Percentiles rank a stretch among this genome's conserved stretches.
Evolutionary conservation across 1,140 invertebrate species (phyloP).

Genomic region (Brachionus rotundiformis): DNA sequence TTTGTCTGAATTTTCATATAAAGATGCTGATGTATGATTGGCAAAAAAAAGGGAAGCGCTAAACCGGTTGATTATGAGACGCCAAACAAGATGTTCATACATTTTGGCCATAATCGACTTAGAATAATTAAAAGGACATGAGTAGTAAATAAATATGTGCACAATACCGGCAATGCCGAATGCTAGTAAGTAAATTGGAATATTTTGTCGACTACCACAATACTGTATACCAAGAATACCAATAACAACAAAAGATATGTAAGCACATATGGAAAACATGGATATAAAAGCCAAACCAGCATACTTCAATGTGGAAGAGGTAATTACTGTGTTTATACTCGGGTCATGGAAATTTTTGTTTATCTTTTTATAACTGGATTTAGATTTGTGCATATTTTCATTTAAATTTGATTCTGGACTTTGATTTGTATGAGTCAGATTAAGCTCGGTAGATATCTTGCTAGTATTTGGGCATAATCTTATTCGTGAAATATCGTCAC

Average conservation of each 20-base stretch:
- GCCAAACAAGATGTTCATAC: constrained; percentile 44
- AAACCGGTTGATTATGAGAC: constrained; percentile 20
- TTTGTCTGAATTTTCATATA: constrained; percentile 8
- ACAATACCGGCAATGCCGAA: neutral
- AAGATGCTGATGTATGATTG: neutral
- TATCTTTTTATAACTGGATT: neutral
- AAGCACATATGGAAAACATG: neutral
- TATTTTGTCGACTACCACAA: neutral
- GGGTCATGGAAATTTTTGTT: constrained; percentile 13
- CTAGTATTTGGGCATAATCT: neutral
- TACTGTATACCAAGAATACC: neutral
- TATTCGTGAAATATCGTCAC: constrained; percentile 19
- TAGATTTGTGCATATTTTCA: constrained; percentile 28
- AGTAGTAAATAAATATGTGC: constrained; percentile 10
- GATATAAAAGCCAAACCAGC: neutral
- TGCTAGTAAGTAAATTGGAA: neutral
- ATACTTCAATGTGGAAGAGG: constrained; percentile 14
- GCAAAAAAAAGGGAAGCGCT: neutral
- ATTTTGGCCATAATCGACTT: constrained; percentile 1
- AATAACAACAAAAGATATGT: constrained; percentile 6
- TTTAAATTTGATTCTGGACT: neutral
- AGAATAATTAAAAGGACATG: constrained; percentile 32
- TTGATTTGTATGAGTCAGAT: neutral
- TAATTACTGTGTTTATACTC: constrained; percentile 17
- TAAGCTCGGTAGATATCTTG: neutral